Conservation (phyloP, 2,113 vertebrate genomes). For the Chamaea fasciata region DNA sequence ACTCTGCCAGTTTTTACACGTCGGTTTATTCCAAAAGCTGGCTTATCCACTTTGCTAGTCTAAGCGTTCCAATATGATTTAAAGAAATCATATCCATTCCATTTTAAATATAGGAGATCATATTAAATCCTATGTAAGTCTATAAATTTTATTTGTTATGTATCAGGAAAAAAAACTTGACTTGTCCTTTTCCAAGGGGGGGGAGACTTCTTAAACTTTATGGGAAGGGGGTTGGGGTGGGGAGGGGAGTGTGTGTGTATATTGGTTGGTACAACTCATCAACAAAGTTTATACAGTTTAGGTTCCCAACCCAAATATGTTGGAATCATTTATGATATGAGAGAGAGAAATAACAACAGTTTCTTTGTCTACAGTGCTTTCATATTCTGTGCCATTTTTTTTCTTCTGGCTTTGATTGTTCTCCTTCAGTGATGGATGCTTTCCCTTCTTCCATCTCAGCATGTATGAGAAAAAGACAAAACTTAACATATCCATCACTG, state of each 20-base stretch:
- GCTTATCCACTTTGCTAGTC: background rate
- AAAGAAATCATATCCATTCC: background rate
- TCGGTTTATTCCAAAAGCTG: background rate
- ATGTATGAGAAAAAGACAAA: background rate
- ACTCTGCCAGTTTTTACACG: background rate
- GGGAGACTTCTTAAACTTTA: background rate
- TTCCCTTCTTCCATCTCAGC: background rate
- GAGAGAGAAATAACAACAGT: background rate
- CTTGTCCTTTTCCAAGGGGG: background rate
- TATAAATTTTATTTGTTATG: background rate
- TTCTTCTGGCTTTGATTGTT: background rate
- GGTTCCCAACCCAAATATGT: background rate
- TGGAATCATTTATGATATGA: background rate
- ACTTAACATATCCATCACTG: background rate
- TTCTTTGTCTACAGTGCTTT: background rate
- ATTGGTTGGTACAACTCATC: background rate
- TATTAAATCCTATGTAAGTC: background rate
- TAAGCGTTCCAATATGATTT: background rate
- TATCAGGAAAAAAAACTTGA: background rate
- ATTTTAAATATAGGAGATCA: background rate
- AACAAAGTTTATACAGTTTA: background rate
- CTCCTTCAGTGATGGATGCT: background rate
- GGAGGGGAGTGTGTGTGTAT: too few species aligned
- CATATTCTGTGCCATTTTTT: background rate
- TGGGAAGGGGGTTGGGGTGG: rapidly evolving